These are phyloP conservation scores for Columba janthina DNA, from an alignment of 2,113 vertebrate species.

Conservation along the genomic window DNA sequence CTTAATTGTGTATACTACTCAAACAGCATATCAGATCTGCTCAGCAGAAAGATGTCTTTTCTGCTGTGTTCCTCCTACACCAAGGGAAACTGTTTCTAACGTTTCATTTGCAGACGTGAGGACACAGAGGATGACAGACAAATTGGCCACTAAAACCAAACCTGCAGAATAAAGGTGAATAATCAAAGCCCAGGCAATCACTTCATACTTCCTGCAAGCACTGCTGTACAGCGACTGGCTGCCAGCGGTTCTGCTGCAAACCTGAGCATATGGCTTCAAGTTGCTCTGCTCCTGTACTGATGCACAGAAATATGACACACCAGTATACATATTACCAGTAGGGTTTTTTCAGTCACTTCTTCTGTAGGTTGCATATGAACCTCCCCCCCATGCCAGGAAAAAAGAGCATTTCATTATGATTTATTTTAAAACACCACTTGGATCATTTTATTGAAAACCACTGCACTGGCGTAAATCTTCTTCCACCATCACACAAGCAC, in stretches of 20 bases:
- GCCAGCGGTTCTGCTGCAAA: slow-evolving; percentile 49
- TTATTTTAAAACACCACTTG: slow-evolving; percentile 44
- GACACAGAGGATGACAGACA: neutral
- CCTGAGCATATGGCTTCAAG: slow-evolving; percentile 31
- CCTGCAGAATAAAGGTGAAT: neutral
- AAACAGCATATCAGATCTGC: neutral
- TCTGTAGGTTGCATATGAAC: slow-evolving; percentile 9
- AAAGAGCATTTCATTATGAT: neutral
- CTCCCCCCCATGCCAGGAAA: neutral
- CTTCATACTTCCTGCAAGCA: neutral
- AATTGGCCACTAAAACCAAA: slow-evolving; percentile 36
- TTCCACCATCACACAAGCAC: slow-evolving; percentile 1
- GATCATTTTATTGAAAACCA: slow-evolving; percentile 11
- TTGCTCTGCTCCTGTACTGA: neutral
- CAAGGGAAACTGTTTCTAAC: neutral
- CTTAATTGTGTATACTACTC: neutral
- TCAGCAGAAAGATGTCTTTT: slow-evolving; percentile 1
- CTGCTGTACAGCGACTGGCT: neutral
- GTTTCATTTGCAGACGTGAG: neutral
- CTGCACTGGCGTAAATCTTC: slow-evolving; percentile 1
- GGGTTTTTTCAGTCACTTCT: neutral
- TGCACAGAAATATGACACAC: slow-evolving; percentile 15
- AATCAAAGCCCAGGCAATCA: neutral
- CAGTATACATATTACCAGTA: neutral
- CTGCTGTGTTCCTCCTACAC: neutral